Evolutionary conservation across 1,140 invertebrate species (phyloP).

Genomic region (Bombus waltoni): DNA sequence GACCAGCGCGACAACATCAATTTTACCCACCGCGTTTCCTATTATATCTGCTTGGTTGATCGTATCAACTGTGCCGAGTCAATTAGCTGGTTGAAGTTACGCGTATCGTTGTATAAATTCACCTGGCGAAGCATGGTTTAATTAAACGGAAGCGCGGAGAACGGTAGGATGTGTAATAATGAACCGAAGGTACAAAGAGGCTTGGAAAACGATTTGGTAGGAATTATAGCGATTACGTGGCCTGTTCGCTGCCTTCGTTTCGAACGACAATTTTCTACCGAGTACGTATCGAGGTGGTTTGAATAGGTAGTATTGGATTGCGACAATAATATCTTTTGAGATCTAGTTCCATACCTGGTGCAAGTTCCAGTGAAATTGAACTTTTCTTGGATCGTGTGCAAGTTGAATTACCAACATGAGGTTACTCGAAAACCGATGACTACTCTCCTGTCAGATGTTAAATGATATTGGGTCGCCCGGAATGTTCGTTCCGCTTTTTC

Average conservation of each 20-base stretch:
- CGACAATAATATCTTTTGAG: background rate
- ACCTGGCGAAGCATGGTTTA: slow-evolving; percentile 2
- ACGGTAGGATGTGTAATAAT: background rate
- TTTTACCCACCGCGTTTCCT: too few species aligned
- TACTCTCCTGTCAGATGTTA: background rate
- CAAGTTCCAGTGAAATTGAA: background rate
- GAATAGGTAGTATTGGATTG: background rate
- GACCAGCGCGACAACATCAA: too few species aligned
- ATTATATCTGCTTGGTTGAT: background rate
- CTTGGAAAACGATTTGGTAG: slow-evolving; percentile 29
- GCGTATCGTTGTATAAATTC: background rate
- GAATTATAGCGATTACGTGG: slow-evolving; percentile 12
- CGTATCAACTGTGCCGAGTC: background rate
- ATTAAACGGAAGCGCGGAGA: slow-evolving; percentile 9
- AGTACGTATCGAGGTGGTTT: background rate
- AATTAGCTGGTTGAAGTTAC: background rate
- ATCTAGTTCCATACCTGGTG: background rate
- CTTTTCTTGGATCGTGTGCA: background rate
- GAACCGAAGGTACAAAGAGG: slow-evolving; percentile 10
- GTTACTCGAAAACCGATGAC: background rate
- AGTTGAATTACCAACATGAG: background rate
- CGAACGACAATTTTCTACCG: background rate
- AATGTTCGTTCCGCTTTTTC: too few species aligned
- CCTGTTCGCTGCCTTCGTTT: background rate
- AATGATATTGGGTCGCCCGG: background rate